phyloP scores from a whole-genome alignment of 2,797 vertebrate species.

The Eupleurogrammus muticus region DNA sequence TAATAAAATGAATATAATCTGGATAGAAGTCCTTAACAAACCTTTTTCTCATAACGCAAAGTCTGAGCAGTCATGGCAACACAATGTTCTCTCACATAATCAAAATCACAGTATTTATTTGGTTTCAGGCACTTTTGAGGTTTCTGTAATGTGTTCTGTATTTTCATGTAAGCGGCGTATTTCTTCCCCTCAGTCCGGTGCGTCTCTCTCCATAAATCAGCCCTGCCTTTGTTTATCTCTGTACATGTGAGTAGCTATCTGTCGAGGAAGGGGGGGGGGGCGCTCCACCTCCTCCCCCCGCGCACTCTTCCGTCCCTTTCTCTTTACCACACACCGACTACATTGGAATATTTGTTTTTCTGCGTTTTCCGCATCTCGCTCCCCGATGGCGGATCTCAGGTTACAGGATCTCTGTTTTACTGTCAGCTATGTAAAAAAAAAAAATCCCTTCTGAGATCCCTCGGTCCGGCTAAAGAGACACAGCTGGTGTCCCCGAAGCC shows the following conservation, averaged over 20 bases:
- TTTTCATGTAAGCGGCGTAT: constrained; percentile 13
- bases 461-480: constrained; percentile 39
- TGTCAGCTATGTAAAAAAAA: constrained; percentile 55
- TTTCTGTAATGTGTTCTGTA: constrained; percentile 19
- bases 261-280: constrained; percentile 22
- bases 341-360: constrained; percentile 66
- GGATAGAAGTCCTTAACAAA: background rate
- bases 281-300: constrained; percentile 16
- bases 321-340: constrained; percentile 59
- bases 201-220: constrained; percentile 7
- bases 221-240: constrained; percentile 8
- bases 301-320: constrained; percentile 52
- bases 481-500: constrained; percentile 61
- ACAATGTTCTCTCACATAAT: background rate
- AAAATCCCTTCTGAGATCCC: constrained; percentile 62
- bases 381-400: constrained; percentile 51
- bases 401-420: constrained; percentile 64
- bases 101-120: constrained; percentile 23
- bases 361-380: constrained; percentile 27
- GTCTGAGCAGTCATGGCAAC: background rate
- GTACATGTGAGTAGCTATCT: constrained; percentile 27
- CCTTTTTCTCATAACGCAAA: constrained; percentile 4
- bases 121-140: constrained; percentile 24
- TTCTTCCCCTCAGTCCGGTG: constrained; percentile 11
- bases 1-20: background rate